Conservation (phyloP, 2,113 vertebrate species). For the Cettia cetti region DNA sequence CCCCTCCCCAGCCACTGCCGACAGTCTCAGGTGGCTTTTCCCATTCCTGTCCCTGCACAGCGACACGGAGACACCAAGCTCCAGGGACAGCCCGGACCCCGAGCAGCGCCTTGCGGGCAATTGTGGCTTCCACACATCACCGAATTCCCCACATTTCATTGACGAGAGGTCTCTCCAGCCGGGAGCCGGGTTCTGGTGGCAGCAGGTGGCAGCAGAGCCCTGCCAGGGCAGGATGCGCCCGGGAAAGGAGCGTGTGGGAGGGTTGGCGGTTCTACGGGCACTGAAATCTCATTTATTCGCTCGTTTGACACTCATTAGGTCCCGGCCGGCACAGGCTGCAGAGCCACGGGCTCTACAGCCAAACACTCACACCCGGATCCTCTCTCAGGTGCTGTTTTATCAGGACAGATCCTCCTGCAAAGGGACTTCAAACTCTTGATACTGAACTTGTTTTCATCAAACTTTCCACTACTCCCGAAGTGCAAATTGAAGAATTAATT, state of each 20-base stretch:
- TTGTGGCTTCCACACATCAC: rapidly evolving
- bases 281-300: not conserved
- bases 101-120: not conserved
- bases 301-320: not conserved
- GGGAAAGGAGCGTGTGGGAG: not conserved
- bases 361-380: rapidly evolving
- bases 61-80: not conserved
- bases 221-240: not conserved
- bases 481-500: not conserved
- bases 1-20: not conserved
- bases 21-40: not conserved
- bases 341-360: not conserved
- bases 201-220: slow-evolving; percentile 38
- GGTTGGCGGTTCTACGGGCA: not conserved
- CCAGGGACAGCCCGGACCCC: not conserved
- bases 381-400: not conserved
- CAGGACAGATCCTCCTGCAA: not conserved
- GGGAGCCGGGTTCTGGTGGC: not conserved
- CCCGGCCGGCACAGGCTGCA: not conserved
- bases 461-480: not conserved
- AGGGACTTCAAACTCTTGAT: not conserved
- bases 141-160: rapidly evolving
- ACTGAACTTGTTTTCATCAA: not conserved
- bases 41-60: not conserved
- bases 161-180: rapidly evolving